phyloP scores from a whole-genome alignment of 1,140 invertebrate species.

The Neoseiulus cucumeris region DNA sequence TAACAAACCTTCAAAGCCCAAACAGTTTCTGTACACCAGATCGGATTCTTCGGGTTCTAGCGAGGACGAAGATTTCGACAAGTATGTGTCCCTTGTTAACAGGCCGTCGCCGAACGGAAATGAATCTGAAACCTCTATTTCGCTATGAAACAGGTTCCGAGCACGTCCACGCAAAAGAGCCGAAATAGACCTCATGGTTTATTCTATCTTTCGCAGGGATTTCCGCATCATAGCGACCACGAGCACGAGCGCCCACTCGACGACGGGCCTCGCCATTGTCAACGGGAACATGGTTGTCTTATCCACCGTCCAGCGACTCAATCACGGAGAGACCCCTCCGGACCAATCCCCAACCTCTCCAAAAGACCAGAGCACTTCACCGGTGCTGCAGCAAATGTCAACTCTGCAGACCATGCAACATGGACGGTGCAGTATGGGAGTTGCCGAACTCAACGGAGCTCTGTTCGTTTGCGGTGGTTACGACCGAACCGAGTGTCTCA shows the following conservation, averaged over 20 bases:
- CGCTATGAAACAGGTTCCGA: no score
- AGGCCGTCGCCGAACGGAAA: no score
- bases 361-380: slow-evolving; percentile 16
- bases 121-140: no score
- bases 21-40: slow-evolving; percentile 38
- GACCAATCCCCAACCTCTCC: neutral
- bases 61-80: slow-evolving; percentile 39
- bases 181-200: no score
- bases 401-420: slow-evolving; percentile 41
- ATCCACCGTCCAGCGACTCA: neutral
- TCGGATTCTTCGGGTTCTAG: slow-evolving; percentile 35
- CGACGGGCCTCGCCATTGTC: neutral
- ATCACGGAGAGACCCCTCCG: slow-evolving; percentile 17
- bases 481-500: slow-evolving; percentile 58
- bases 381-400: slow-evolving; percentile 21
- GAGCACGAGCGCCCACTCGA: neutral
- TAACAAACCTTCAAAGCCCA: slow-evolving; percentile 38
- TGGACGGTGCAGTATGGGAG: slow-evolving; percentile 49
- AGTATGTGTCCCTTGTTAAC: no score
- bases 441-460: slow-evolving; percentile 42
- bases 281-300: neutral
- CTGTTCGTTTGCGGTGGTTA: slow-evolving; percentile 61
- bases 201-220: neutral
- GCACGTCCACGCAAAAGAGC: no score
- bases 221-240: neutral